Base-by-base conservation (phyloP, 2,113 vertebrate species). In the Caranx melampygus region DNA sequence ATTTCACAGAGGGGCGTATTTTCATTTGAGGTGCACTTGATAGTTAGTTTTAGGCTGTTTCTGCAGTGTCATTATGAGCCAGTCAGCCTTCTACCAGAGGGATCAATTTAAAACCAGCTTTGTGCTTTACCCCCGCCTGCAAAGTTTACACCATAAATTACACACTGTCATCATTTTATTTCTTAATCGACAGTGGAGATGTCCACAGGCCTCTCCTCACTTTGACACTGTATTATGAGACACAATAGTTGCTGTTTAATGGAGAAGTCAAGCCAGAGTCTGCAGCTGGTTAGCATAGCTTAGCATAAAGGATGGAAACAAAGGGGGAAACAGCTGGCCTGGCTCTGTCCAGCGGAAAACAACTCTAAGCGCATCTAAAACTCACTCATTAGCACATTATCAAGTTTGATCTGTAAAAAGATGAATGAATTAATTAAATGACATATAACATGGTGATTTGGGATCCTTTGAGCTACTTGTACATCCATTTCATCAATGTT, bases 31-130 rank as follows among this genome's bases (percentile, higher is more conserved):
- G 57, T 63, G 34, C 51, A 1, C 59, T 82, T 67, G 70, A 87
- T 82, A 84, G 74, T 76, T 89, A 69, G 88, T 80, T 88, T 84
- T 60, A 76, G 86, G 83, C 85, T 76, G 57, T 84, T 81, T 85
- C 78, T 75, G 70, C 58, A 37, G 47, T 61, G 76, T 77, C 71
- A 80, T 79, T 71, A 86, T 44, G 74, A 83, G 61, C 42, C 73
- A 74, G 79, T 77, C 75, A 74, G 37, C 35, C 9, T 60, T 20
- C 66, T 13, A 71, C 86, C 79, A 66, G 57, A 62, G 83, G 79
- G 63, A 85, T 91, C 70, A 55, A 89, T 88, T 89, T 87, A 51
- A 84, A 86, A 80, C 54, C 35, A 76, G 69, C 78, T 34, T 12
- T 54, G 40, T 54, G 72, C 60, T 83, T 84, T 42, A 70, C 75